Base-by-base conservation (phyloP, 2,888 invertebrate genomes). In the Dermolepida albohirtum region DNA sequence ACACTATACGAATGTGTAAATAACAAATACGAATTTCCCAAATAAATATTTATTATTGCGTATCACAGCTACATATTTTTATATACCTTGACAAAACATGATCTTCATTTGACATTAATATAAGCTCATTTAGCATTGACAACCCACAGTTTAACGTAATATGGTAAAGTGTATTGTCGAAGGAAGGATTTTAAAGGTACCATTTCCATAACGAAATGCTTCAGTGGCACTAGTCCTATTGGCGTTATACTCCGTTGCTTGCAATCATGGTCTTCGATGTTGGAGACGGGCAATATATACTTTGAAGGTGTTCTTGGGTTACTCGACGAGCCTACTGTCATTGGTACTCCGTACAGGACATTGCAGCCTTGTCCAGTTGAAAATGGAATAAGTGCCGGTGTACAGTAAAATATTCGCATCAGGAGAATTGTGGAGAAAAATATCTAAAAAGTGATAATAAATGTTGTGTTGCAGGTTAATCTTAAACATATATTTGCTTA, bases 221-320 rank as follows among this genome's bases (percentile, higher is more conserved):
- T 40, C 41, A 59, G 10, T 2, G 57, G 66, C 5, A 66, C 22
- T 57, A 66, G 7, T 6, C 66, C 41, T 1, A 59, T 49, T 0
- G 55, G 39, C 0, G 12, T 5, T 27, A 11, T 57, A 10, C 12
- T 41, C 1, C 47, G 14, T 17, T 27, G 22, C 12, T 22, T 14
- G 41, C 39, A 49, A 5, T 34, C 27, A 12, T 57, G 22, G 10
- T 57, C 40, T 2, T 39, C 50, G 39, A 57, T 49, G 17, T 50
- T 54, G 12, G 57, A 43, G 11, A 66, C 59, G 1, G 66, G 66
- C 10, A 66, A 14, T 14, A 66, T 5, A 12, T 57, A 66, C n/a
- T 50, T 66, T 29, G 16, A 10, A 7, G 59, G 14, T 10, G 5
- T 5, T 10, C 47, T 49, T 12, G 1, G 5, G 12, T 57, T 27